Conservation (phyloP, 2,113 vertebrate species). For the Rhinichthys klamathensis region DNA sequence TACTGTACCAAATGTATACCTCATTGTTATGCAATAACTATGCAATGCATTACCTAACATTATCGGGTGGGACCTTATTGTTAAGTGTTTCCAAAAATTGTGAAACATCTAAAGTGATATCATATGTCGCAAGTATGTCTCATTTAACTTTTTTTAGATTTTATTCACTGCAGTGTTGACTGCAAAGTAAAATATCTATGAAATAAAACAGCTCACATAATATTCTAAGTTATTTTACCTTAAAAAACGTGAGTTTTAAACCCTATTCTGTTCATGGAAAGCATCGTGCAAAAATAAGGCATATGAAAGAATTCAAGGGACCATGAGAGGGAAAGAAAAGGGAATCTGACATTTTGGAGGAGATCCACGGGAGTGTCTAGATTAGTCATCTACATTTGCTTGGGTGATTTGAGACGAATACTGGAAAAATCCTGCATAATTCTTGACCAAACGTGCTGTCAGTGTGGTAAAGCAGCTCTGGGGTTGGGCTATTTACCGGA, state of each 20-base stretch:
- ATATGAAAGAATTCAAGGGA: background rate
- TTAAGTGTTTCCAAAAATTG: background rate
- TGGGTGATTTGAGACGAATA: background rate
- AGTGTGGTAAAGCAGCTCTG: background rate
- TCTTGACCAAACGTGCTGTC: background rate
- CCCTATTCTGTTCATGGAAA: background rate
- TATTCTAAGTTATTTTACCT: background rate
- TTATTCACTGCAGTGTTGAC: too few species aligned
- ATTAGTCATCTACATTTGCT: background rate
- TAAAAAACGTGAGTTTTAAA: too few species aligned
- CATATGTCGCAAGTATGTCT: background rate
- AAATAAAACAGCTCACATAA: background rate
- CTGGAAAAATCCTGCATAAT: background rate
- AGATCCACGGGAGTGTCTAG: background rate
- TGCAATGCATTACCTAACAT: too few species aligned
- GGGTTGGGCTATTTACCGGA: conserved; percentile 77
- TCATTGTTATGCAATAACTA: background rate
- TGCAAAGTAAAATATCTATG: too few species aligned
- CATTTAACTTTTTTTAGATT: background rate
- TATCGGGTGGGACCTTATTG: too few species aligned
- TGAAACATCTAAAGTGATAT: background rate
- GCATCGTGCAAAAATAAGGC: background rate
- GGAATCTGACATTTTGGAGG: background rate
- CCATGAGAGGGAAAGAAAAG: background rate
- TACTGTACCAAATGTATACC: background rate